A percentile compares a stretch with the other conserved stretches of the same genome.
These are phyloP conservation scores for Tragelaphus strepsiceros DNA, from an alignment of 2,113 vertebrate species.

Conservation along the genomic window DNA sequence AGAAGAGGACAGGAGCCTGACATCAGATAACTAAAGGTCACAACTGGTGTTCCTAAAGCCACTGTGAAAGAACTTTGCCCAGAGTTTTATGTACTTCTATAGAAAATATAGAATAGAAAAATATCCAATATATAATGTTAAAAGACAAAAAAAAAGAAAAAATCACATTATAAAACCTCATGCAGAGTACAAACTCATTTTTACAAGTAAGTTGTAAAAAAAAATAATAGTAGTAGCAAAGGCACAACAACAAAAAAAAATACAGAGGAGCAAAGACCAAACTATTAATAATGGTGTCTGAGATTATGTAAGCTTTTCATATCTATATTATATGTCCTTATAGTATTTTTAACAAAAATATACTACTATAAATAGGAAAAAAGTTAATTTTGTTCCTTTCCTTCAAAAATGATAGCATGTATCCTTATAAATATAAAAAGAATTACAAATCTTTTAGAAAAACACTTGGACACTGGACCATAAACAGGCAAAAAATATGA, in stretches of 20 bases:
- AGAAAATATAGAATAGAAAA: not conserved
- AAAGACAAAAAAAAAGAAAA: not conserved
- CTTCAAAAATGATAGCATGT: not conserved
- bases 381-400: conserved; percentile 3
- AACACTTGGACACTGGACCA: not conserved
- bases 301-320: not conserved
- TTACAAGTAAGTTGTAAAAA: conserved; percentile 3
- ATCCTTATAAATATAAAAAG: not conserved
- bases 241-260: not conserved
- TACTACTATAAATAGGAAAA: not conserved
- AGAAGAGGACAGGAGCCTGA: not conserved
- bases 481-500: conserved; percentile 7
- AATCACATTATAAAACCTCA: not conserved
- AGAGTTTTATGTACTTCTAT: not conserved
- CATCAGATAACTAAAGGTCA: not conserved
- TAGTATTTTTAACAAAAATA: not conserved
- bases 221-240: not conserved
- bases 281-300: not conserved
- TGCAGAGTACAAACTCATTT: not conserved
- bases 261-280: not conserved
- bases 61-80: not conserved
- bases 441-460: conserved; percentile 18
- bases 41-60: not conserved
- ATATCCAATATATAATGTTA: not conserved
- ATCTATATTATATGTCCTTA: not conserved